These are phyloP conservation scores for Cerceris ruficornis DNA, from an alignment of 2,888 invertebrate species.

Conservation along the genomic window DNA sequence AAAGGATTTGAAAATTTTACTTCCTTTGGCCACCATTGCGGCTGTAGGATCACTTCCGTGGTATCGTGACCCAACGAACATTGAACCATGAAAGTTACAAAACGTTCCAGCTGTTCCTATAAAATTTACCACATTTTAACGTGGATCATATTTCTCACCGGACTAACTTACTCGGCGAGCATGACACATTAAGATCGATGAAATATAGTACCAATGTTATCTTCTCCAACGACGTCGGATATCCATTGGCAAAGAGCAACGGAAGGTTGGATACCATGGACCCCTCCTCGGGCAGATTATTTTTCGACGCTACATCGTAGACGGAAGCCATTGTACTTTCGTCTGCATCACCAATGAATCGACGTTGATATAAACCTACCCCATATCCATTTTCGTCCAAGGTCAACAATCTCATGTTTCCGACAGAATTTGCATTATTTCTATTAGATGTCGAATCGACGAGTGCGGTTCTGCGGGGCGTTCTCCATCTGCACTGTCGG, in stretches of 20 bases:
- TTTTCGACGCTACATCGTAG: slow-evolving; percentile 68
- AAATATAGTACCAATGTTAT: slow-evolving; percentile 82
- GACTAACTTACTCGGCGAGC: no score
- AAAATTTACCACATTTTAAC: slow-evolving; percentile 28
- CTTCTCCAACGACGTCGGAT: slow-evolving; percentile 86
- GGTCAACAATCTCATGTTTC: slow-evolving; percentile 73
- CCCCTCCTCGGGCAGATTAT: slow-evolving; percentile 71
- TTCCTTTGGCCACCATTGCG: slow-evolving; percentile 88
- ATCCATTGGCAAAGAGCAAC: slow-evolving; percentile 87
- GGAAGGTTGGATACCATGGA: slow-evolving; percentile 89
- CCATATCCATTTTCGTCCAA: slow-evolving; percentile 75
- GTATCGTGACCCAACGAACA: slow-evolving; percentile 88
- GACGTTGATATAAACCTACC: slow-evolving; percentile 74
- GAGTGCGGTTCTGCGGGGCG: not conserved
- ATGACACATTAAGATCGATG: not conserved
- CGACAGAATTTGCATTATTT: slow-evolving; percentile 34
- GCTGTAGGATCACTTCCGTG: slow-evolving; percentile 83
- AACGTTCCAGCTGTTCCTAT: slow-evolving; percentile 85
- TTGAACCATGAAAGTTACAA: slow-evolving; percentile 89
- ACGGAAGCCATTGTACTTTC: slow-evolving; percentile 74
- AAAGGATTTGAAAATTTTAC: slow-evolving; percentile 87
- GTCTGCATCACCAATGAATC: slow-evolving; percentile 69
- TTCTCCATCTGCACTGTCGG: not conserved
- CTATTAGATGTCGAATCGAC: not conserved
- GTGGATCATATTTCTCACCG: no score